Conservation (phyloP, 2,797 vertebrate genomes). For the Falco peregrinus region DNA sequence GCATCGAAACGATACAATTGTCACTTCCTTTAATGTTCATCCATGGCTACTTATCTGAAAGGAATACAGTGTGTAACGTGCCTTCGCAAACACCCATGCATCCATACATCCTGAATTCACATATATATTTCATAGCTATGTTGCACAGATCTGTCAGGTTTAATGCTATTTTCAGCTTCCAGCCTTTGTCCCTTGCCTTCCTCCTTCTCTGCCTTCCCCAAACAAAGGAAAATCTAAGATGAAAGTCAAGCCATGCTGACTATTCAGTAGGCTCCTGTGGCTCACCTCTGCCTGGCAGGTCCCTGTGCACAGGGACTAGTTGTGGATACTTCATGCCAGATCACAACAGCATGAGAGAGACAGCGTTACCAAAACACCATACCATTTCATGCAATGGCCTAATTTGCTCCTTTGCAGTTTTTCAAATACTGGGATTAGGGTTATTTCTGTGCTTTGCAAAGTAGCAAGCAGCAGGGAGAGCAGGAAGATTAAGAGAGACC, state of each 20-base stretch:
- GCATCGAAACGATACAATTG: not conserved
- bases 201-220: not conserved
- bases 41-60: not conserved
- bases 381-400: not conserved
- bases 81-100: not conserved
- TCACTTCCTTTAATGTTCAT: not conserved
- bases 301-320: not conserved
- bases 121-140: not conserved
- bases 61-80: accelerated
- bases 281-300: not conserved
- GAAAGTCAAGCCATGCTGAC: not conserved
- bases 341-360: not conserved
- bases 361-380: not conserved
- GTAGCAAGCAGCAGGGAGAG: not conserved
- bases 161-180: not conserved
- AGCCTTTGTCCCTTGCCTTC: not conserved
- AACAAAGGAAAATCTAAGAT: not conserved
- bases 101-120: not conserved
- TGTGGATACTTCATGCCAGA: not conserved
- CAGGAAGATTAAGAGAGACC: not conserved
- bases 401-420: not conserved
- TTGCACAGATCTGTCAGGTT: not conserved
- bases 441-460: not conserved
- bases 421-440: not conserved
- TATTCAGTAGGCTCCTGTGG: not conserved